phyloP scores from a whole-genome alignment of 2,888 invertebrate genomes.

The Atethmia centrago region DNA sequence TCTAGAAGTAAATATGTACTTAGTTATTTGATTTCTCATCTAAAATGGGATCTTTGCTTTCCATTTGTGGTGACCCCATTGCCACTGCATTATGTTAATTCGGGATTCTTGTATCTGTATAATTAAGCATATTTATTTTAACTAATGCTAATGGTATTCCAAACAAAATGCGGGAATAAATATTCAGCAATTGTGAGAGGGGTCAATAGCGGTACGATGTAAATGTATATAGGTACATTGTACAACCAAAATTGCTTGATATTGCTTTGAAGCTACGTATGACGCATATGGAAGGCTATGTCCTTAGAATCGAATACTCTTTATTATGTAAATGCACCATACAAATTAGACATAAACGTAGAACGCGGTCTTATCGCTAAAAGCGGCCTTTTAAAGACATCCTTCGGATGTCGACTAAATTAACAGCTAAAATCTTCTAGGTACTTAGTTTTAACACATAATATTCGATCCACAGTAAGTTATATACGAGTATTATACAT shows the following conservation, averaged over 20 bases:
- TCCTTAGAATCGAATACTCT: too few species aligned
- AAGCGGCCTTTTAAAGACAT: too few species aligned
- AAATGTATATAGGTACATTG: neutral
- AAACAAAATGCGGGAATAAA: neutral
- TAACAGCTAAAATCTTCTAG: neutral
- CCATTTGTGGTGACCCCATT: neutral
- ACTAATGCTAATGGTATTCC: neutral
- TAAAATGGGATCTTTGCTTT: slow-evolving; percentile 14
- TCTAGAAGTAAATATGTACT: slow-evolving; percentile 34
- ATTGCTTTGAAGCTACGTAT: neutral
- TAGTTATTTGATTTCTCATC: neutral
- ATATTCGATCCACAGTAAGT: neutral
- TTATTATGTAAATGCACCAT: too few species aligned
- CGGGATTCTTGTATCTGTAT: neutral
- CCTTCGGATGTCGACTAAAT: neutral
- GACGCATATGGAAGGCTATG: neutral
- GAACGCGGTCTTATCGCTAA: too few species aligned
- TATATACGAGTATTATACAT: neutral
- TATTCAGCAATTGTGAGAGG: neutral
- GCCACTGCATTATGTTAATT: neutral
- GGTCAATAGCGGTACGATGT: neutral
- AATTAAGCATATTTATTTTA: neutral
- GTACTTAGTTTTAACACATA: neutral
- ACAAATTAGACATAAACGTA: too few species aligned
- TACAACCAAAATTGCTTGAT: neutral